A percentile compares a stretch with the other conserved stretches of the same genome.
phyloP scores from a whole-genome alignment of 1,140 invertebrate genomes.

The Drosophila cardini region DNA sequence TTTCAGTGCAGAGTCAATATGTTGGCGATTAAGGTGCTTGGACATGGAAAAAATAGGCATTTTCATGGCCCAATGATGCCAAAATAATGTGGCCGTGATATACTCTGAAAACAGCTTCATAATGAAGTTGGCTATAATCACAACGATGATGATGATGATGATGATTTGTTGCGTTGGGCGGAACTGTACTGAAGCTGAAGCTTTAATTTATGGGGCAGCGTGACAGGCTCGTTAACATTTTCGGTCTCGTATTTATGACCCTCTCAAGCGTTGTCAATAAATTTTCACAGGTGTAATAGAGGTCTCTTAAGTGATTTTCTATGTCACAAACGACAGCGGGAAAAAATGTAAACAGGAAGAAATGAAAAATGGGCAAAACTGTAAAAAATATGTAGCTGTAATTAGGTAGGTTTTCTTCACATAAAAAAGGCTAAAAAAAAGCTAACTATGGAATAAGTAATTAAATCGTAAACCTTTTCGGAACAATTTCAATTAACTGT shows the following conservation, averaged over 20 bases:
- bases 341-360: conserved; percentile 2
- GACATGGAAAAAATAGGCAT: conserved; percentile 46
- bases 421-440: background rate
- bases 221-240: conserved; percentile 63
- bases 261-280: conserved; percentile 61
- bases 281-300: conserved; percentile 48
- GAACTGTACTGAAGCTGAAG: background rate
- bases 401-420: conserved; percentile 14
- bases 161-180: conserved; percentile 65
- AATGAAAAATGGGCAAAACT: conserved; percentile 12
- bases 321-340: no score
- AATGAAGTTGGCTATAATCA: conserved; percentile 16
- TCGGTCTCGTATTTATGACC: conserved; percentile 34
- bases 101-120: conserved; percentile 4
- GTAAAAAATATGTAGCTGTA: conserved; percentile 5
- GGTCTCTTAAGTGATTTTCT: conserved; percentile 69
- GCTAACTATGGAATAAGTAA: conserved; percentile 15
- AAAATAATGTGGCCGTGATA: conserved; percentile 54
- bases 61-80: conserved; percentile 76
- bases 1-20: conserved; percentile 62
- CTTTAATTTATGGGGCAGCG: conserved; percentile 66
- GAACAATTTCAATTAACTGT: no score
- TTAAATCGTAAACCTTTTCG: conserved; percentile 48
- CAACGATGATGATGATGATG: conserved; percentile 36
- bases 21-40: conserved; percentile 65